Evolutionary conservation across 2,888 invertebrate genomes (phyloP).

Genomic region (Cryptocephalus moraei): DNA sequence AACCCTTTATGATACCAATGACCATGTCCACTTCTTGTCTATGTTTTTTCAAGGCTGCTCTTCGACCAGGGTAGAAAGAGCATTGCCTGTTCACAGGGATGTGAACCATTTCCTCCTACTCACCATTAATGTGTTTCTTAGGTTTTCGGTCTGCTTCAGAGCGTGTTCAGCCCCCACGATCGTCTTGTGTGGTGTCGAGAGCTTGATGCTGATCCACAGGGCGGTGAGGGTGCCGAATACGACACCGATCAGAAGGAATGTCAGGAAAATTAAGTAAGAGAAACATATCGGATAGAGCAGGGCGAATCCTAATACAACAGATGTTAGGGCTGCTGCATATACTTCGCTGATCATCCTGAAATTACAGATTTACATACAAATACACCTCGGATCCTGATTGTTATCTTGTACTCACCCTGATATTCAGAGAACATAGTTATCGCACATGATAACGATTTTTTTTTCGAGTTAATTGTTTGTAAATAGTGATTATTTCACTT

Average conservation of each 20-base stretch:
- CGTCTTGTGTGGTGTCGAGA: constrained; percentile 56
- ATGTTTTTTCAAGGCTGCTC: no score
- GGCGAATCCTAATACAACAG: constrained; percentile 7
- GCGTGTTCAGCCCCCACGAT: constrained; percentile 49
- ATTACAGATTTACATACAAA: background rate
- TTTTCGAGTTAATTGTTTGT: background rate
- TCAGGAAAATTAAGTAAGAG: constrained; percentile 19
- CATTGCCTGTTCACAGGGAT: no score
- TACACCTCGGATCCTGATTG: no score
- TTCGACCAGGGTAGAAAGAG: no score
- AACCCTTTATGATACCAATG: no score
- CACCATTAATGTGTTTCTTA: constrained; percentile 54
- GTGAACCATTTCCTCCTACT: no score
- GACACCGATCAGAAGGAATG: constrained; percentile 23
- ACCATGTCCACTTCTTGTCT: no score
- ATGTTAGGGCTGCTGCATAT: constrained; percentile 8
- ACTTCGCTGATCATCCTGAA: constrained; percentile 16
- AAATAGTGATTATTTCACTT: no score
- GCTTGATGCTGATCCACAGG: constrained; percentile 52
- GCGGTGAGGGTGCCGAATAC: constrained; percentile 37
- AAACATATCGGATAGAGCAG: constrained; percentile 21
- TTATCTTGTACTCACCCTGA: background rate
- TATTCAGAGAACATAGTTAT: background rate
- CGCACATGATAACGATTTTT: background rate
- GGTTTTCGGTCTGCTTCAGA: constrained; percentile 49